Evolutionary conservation across 2,113 vertebrate species (phyloP).

Genomic region (Upupa epops): DNA sequence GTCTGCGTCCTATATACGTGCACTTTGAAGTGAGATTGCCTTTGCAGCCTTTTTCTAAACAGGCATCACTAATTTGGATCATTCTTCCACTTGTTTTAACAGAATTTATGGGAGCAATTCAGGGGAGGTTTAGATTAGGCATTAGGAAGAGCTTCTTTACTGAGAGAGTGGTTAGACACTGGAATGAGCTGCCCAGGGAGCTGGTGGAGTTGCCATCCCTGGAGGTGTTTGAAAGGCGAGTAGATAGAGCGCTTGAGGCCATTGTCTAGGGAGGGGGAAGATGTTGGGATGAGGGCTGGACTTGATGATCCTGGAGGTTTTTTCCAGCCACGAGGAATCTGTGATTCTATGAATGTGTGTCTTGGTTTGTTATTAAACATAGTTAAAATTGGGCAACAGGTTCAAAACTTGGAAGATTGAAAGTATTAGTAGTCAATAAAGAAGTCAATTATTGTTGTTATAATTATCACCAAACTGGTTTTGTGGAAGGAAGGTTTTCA

Average conservation of each 20-base stretch:
- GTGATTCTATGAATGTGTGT: too few species aligned
- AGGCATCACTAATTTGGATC: background rate
- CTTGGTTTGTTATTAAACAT: background rate
- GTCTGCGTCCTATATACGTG: accelerated
- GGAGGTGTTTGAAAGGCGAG: too few species aligned
- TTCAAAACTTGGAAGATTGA: background rate
- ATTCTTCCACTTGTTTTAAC: background rate
- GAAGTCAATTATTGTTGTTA: background rate
- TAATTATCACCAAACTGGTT: background rate
- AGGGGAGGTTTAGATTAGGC: too few species aligned
- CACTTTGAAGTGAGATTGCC: background rate
- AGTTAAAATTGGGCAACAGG: background rate
- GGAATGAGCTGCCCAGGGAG: too few species aligned
- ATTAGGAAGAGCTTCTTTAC: too few species aligned
- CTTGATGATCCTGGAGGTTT: too few species aligned
- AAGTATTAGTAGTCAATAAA: background rate
- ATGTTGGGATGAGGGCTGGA: too few species aligned
- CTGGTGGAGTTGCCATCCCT: too few species aligned
- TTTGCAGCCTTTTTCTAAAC: background rate
- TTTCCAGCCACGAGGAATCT: too few species aligned
- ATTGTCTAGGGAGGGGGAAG: too few species aligned
- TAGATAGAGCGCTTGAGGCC: too few species aligned
- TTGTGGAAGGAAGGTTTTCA: background rate
- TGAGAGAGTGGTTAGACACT: too few species aligned
- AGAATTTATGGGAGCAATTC: background rate